Conservation (phyloP, 2,113 vertebrate species). For the Brachirus orientalis region DNA sequence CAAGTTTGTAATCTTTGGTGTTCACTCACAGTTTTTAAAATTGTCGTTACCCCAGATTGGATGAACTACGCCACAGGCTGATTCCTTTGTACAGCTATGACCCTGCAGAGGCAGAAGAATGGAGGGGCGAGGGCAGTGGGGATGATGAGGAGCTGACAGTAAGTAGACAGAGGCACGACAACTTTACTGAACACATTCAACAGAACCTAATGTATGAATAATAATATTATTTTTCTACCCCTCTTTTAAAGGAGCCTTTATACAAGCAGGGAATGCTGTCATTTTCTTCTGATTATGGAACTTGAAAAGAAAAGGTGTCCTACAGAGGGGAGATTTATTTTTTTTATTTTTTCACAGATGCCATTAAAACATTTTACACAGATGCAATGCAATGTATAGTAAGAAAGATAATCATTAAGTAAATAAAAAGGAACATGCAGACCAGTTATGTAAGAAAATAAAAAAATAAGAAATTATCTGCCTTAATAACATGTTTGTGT, state of each 20-base stretch:
- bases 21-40: neutral
- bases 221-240: neutral
- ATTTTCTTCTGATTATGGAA: slow-evolving; percentile 16
- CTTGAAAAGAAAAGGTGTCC: neutral
- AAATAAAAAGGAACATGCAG: neutral
- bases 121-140: neutral
- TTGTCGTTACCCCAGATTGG: slow-evolving; percentile 36
- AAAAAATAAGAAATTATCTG: neutral
- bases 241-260: slow-evolving; percentile 58
- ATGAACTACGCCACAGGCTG: slow-evolving; percentile 62
- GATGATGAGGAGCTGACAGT: slow-evolving; percentile 43
- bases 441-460: neutral
- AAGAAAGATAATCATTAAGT: too few relatives aligned
- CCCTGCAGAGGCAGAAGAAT: slow-evolving; percentile 48
- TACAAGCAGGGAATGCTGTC: slow-evolving; percentile 39
- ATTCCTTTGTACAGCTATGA: slow-evolving; percentile 72
- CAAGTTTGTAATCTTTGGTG: neutral
- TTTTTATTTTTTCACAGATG: too few relatives aligned
- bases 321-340: neutral
- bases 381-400: too few relatives aligned
- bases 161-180: slow-evolving; percentile 6
- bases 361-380: too few relatives aligned
- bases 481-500: neutral
- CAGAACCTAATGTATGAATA: neutral
- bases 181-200: neutral